These are phyloP conservation scores for Ditula angustiorana DNA, from an alignment of 2,888 invertebrate genomes.

Conservation along the genomic window DNA sequence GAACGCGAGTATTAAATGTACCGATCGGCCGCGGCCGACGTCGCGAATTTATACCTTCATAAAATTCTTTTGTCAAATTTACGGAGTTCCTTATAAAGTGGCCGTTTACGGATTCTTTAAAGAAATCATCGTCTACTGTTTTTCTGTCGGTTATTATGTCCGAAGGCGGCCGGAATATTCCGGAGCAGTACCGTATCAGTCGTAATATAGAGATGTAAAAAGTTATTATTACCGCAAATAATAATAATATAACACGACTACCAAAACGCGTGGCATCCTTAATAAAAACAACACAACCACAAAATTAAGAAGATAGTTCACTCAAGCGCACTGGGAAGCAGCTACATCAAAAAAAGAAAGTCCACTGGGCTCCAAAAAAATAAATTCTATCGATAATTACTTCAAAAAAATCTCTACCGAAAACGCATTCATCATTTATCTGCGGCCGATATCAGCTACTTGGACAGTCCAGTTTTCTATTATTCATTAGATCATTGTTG, in stretches of 20 bases:
- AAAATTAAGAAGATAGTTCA: slow-evolving; percentile 3
- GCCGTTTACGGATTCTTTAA: slow-evolving; percentile 71
- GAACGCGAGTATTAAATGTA: slow-evolving; percentile 71
- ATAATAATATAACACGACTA: not conserved
- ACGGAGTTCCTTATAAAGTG: slow-evolving; percentile 75
- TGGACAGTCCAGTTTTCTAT: slow-evolving; percentile 77
- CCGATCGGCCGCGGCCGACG: slow-evolving; percentile 69
- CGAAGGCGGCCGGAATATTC: slow-evolving; percentile 46
- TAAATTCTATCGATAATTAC: slow-evolving; percentile 70
- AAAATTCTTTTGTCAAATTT: slow-evolving; percentile 84
- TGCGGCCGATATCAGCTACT: slow-evolving; percentile 73
- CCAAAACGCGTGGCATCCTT: not conserved
- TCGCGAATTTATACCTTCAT: slow-evolving; percentile 81
- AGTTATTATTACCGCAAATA: slow-evolving; percentile 9
- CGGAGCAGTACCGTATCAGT: slow-evolving; percentile 11
- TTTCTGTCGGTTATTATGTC: slow-evolving; percentile 75
- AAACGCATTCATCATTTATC: slow-evolving; percentile 81
- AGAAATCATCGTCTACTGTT: slow-evolving; percentile 76
- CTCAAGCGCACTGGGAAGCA: slow-evolving; percentile 41
- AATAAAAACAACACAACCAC: no score
- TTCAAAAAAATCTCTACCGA: slow-evolving; percentile 65
- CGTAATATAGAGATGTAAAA: slow-evolving; percentile 3
- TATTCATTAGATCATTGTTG: slow-evolving; percentile 80
- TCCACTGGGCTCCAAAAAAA: slow-evolving; percentile 41
- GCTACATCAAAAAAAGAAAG: slow-evolving; percentile 52